Evolutionary conservation across 2,888 invertebrate genomes (phyloP).

Genomic region (Noctua fimbriata): DNA sequence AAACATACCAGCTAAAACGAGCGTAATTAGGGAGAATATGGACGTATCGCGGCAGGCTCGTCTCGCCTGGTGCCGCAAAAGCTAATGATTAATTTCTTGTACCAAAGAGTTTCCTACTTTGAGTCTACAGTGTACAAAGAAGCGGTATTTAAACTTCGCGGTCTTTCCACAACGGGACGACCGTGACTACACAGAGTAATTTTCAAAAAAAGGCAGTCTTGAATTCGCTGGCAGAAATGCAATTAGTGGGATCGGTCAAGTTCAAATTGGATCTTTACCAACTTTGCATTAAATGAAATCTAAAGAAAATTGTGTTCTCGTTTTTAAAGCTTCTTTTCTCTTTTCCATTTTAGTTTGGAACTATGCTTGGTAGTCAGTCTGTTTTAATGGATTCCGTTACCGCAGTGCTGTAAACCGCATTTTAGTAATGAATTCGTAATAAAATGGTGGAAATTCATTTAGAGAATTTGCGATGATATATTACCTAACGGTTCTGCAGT

Average conservation of each 20-base stretch:
- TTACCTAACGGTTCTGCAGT: slow-evolving; percentile 12
- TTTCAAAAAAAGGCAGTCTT: slow-evolving; percentile 50
- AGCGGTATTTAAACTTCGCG: slow-evolving; percentile 67
- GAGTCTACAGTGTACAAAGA: slow-evolving; percentile 70
- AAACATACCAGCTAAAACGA: slow-evolving; percentile 29
- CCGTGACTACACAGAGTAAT: slow-evolving; percentile 42
- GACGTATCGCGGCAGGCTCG: slow-evolving; percentile 52
- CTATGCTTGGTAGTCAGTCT: slow-evolving; percentile 27
- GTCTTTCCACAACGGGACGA: slow-evolving; percentile 42
- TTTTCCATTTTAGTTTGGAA: slow-evolving; percentile 30
- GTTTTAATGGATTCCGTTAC: slow-evolving; percentile 48
- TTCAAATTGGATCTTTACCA: slow-evolving; percentile 64
- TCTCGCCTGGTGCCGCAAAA: slow-evolving; percentile 60
- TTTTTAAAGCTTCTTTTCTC: slow-evolving; percentile 20
- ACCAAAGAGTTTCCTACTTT: slow-evolving; percentile 75
- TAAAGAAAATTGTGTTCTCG: slow-evolving; percentile 47
- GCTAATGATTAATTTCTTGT: slow-evolving; percentile 80
- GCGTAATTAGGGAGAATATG: slow-evolving; percentile 58
- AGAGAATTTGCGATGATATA: slow-evolving; percentile 14
- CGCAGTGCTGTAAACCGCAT: slow-evolving; percentile 36
- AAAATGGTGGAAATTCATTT: slow-evolving; percentile 33
- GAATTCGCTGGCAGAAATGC: slow-evolving; percentile 58
- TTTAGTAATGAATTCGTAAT: slow-evolving; percentile 48
- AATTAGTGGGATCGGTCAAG: slow-evolving; percentile 64
- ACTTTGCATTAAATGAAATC: slow-evolving; percentile 59